Conservation (phyloP, 2,113 vertebrate genomes). For the Sus scrofa region T2T-Sscrofa CM000829.6:47259001-47259500, state of each 20-base stretch:
- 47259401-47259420: background rate
- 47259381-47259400: slow-evolving; percentile 8
- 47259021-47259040: slow-evolving; percentile 81
- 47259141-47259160: slow-evolving; percentile 83
- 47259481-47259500: background rate
- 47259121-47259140: slow-evolving; percentile 74
- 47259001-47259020: slow-evolving; percentile 83
- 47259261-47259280: slow-evolving; percentile 83
- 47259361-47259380: slow-evolving; percentile 58
- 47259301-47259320: slow-evolving; percentile 61
- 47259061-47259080: slow-evolving; percentile 84
- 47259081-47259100: slow-evolving; percentile 77
- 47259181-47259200: slow-evolving; percentile 73
- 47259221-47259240: slow-evolving; percentile 80
- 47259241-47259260: slow-evolving; percentile 77
- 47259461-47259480: slow-evolving; percentile 68
- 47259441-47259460: slow-evolving; percentile 61
- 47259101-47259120: slow-evolving; percentile 74
- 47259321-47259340: slow-evolving; percentile 46
- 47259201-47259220: slow-evolving; percentile 84
- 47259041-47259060: slow-evolving; percentile 76
- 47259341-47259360: slow-evolving; percentile 60
- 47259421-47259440: background rate
- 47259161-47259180: slow-evolving; percentile 80
- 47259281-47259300: slow-evolving; percentile 73